These are phyloP conservation scores for Clusia tigrina DNA, from an alignment of 2,888 invertebrate genomes.

Conservation along the genomic window DNA sequence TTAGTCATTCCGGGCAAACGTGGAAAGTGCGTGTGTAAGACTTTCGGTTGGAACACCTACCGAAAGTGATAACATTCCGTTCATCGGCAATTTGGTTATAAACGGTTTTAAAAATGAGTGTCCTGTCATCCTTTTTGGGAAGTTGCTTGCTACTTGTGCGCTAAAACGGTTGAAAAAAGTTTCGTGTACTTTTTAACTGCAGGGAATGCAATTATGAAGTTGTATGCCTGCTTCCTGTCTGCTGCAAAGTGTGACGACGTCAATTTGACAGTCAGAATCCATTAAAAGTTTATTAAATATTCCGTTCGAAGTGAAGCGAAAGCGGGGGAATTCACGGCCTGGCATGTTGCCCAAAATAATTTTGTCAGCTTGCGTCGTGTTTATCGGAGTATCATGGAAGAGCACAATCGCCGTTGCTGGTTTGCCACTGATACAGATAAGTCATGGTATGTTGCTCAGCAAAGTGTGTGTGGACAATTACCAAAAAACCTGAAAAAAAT, in stretches of 20 bases:
- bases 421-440: constrained; percentile 60
- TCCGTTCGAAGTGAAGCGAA: constrained; percentile 12
- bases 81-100: neutral
- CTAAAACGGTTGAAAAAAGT: neutral
- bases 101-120: neutral
- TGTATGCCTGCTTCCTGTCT: neutral
- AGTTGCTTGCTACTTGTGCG: neutral
- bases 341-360: constrained; percentile 33
- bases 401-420: constrained; percentile 44
- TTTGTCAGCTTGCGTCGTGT: constrained; percentile 38
- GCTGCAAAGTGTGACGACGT: constrained; percentile 26
- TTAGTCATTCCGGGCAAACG: no score
- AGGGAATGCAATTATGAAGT: constrained; percentile 9
- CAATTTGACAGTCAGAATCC: constrained; percentile 21
- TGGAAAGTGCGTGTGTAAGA: neutral
- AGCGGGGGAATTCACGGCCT: neutral
- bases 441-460: constrained; percentile 59
- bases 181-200: neutral
- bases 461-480: constrained; percentile 25
- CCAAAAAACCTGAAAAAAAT: neutral
- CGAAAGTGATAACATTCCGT: neutral
- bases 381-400: constrained; percentile 37
- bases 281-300: constrained; percentile 33
- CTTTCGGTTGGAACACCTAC: neutral
- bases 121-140: neutral